phyloP scores from a whole-genome alignment of 2,113 vertebrate species.

The Phalacrocorax pelagicus region DNA sequence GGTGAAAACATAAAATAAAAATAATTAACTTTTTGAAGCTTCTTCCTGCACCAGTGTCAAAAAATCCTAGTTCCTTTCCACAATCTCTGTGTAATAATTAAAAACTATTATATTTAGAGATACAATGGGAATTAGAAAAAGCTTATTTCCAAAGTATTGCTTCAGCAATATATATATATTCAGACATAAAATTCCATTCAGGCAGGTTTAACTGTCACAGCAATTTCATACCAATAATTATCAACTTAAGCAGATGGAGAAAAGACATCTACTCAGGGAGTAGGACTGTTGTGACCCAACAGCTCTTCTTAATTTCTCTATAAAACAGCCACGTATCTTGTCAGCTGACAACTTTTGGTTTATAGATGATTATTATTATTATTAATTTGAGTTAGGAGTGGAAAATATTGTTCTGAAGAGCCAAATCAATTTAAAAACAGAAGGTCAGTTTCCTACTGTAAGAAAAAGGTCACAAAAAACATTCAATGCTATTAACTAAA shows the following conservation, averaged over 20 bases:
- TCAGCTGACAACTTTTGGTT: slow-evolving; percentile 57
- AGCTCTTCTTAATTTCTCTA: background rate
- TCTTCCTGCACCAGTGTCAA: background rate
- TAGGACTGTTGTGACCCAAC: background rate
- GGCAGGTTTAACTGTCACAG: slow-evolving; percentile 50
- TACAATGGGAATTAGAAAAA: slow-evolving; percentile 48
- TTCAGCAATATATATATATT: slow-evolving; percentile 59
- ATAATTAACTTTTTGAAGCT: slow-evolving; percentile 22
- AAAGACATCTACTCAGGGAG: background rate
- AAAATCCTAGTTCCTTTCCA: slow-evolving; percentile 13
- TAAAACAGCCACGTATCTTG: slow-evolving; percentile 16
- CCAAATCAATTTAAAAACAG: slow-evolving; percentile 6
- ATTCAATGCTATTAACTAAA: slow-evolving; percentile 55
- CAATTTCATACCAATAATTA: slow-evolving; percentile 43
- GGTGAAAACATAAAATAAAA: background rate
- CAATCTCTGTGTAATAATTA: background rate
- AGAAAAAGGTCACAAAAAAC: slow-evolving; percentile 54
- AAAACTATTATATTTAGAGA: slow-evolving; percentile 34
- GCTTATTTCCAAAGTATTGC: slow-evolving; percentile 9
- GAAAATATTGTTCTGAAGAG: slow-evolving; percentile 31
- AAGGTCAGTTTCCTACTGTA: slow-evolving; percentile 35
- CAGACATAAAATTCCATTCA: slow-evolving; percentile 38
- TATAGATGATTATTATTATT: slow-evolving; percentile 9
- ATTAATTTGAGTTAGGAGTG: slow-evolving; percentile 18
- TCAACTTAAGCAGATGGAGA: slow-evolving; percentile 19